Percentiles rank a stretch among this genome's conserved stretches.
Evolutionary conservation across 2,888 invertebrate genomes (phyloP).

Genomic region (Cheilosia soror): DNA sequence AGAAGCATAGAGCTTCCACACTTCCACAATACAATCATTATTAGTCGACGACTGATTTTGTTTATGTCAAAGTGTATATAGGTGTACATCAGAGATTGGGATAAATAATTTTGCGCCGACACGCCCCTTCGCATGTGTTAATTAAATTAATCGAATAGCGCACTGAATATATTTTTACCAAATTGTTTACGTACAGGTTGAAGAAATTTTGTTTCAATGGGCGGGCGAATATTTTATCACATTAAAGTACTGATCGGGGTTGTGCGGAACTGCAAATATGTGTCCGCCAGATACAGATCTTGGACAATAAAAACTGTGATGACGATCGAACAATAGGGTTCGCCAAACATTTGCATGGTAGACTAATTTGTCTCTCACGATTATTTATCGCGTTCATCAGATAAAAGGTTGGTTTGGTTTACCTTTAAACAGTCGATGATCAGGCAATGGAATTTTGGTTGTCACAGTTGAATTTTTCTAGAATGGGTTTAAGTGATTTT

Average conservation of each 20-base stretch:
- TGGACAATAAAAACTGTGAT: not conserved
- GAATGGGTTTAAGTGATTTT: not conserved
- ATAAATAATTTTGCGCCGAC: constrained; percentile 23
- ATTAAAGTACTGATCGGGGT: not conserved
- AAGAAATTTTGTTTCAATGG: not conserved
- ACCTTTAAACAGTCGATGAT: not conserved
- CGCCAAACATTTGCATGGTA: constrained; percentile 11
- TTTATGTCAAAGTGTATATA: not conserved
- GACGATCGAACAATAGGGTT: not conserved
- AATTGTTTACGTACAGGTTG: constrained; percentile 2
- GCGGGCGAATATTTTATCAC: not conserved
- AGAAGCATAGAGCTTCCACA: not conserved
- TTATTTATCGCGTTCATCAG: not conserved
- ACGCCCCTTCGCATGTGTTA: constrained; percentile 40
- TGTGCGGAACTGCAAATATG: not conserved
- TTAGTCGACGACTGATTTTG: constrained; percentile 15
- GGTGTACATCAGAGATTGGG: constrained; percentile 1
- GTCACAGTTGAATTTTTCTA: not conserved
- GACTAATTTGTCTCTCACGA: constrained; percentile 41
- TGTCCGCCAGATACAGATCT: not conserved
- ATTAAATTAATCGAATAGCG: constrained; percentile 21
- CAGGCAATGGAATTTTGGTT: not conserved
- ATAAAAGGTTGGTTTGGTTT: not conserved
- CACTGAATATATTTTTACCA: not conserved
- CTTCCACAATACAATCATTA: constrained; percentile 18